Base-by-base conservation (phyloP, 2,888 invertebrate genomes). In the Acanthococcus lagerstroemiae region DNA sequence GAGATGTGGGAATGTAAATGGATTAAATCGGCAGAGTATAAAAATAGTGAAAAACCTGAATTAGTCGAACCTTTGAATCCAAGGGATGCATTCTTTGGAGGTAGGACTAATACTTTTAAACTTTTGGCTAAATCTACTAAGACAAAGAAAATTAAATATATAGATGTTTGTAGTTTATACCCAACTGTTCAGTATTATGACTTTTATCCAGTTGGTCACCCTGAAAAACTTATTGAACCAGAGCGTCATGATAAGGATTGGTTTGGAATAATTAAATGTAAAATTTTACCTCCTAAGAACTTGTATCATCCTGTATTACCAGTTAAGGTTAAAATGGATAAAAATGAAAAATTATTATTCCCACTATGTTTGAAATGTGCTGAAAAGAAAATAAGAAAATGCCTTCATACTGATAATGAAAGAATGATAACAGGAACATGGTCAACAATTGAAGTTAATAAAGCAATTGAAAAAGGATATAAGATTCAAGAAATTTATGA, bases 201-300 rank as follows among this genome's bases (percentile, higher is more conserved):
- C 68, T 55, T 63, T 30, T 70, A 69, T 66, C 71, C 71, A n/a
- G 58, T 70, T 24, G 69, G 69, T 45, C 70, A 71, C 63, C 71
- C 70, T 55, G 65, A 57, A 58, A 69, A 69, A 65, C 69, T 71
- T 55, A 63, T 60, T 37, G 67, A 69, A 46, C 71, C 70, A 52
- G 25, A 54, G 45, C 58, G 15, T 50, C 70, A 70, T 68, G 60
- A 72, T 68, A 45, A 68, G 55, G 48, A 68, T 17, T 71, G 71
- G 70, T 71, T 69, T 67, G 70, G 70, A 25, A 58, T 72, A 61
- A 68, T 71, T 57, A 70, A 69, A 67, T 71, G 70, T 68, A 67
- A 67, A 67, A 67, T 71, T 61, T 65, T 70, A 67, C 67, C 70
- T 44, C 69, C 69, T 21, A 66, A 50, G 45, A 54, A 60, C 54